Conservation (phyloP, 2,113 vertebrate species). For the Neolamprologus ventralis region DNA sequence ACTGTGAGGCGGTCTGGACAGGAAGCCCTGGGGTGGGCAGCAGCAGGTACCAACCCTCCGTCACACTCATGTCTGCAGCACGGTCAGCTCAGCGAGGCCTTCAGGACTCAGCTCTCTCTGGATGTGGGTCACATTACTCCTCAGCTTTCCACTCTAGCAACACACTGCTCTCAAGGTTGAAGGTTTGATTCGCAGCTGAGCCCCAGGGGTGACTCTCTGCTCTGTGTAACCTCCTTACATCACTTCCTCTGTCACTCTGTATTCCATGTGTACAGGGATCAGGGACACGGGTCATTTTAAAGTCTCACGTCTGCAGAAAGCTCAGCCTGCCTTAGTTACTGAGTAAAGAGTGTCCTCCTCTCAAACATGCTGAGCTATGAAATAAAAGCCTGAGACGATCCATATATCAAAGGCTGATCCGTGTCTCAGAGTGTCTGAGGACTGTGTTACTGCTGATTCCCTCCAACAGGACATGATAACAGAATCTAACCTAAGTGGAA, state of each 20-base stretch:
- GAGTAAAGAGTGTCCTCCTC: background rate
- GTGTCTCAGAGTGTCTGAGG: background rate
- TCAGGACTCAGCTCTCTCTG: background rate
- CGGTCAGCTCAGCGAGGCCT: background rate
- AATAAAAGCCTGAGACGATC: background rate
- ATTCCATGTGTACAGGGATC: too few relatives aligned
- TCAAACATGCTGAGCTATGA: background rate
- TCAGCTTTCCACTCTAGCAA: background rate
- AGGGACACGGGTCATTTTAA: background rate
- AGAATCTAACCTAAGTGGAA: background rate
- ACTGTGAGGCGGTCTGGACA: background rate
- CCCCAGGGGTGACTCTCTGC: background rate
- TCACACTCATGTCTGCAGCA: background rate
- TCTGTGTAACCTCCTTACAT: background rate
- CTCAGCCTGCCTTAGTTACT: background rate
- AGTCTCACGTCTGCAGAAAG: background rate
- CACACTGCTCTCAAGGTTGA: background rate
- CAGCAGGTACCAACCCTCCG: background rate
- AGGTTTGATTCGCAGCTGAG: background rate
- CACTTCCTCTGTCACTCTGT: background rate
- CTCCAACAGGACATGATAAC: background rate
- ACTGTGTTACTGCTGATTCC: background rate
- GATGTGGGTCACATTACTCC: background rate
- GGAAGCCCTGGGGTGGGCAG: background rate
- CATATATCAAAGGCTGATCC: background rate